Conservation (phyloP, 2,113 vertebrate species). For the Nesoenas mayeri region DNA sequence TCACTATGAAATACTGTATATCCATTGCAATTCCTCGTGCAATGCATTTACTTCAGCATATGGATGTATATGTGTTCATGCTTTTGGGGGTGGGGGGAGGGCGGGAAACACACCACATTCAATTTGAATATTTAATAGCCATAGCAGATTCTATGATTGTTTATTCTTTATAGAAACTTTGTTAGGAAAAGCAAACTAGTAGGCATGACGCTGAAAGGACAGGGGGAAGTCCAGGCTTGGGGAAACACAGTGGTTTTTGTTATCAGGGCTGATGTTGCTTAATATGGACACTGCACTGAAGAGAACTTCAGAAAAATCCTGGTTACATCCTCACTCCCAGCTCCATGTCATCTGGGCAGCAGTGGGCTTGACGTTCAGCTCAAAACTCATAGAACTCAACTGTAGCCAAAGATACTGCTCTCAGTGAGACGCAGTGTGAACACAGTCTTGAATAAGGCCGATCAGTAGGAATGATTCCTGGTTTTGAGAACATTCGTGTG, state of each 20-base stretch:
- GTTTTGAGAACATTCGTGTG: background rate
- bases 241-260: background rate
- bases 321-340: background rate
- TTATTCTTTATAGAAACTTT: background rate
- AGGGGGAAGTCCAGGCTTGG: background rate
- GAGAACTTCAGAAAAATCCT: background rate
- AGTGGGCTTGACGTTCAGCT: background rate
- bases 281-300: background rate
- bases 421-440: background rate
- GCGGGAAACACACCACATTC: background rate
- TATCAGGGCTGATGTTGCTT: background rate
- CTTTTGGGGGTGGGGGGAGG: no score
- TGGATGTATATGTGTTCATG: rapidly evolving
- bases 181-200: background rate
- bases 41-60: background rate
- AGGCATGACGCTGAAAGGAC: background rate
- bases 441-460: background rate
- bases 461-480: background rate
- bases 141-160: background rate
- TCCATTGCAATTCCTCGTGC: background rate
- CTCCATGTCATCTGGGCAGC: background rate
- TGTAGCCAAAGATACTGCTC: background rate
- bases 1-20: background rate
- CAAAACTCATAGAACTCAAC: background rate
- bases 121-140: background rate